A percentile compares a stretch with the other conserved stretches of the same genome.
Evolutionary conservation across 2,797 vertebrate genomes (phyloP).

Genomic region (Falco novaeseelandiae): DNA sequence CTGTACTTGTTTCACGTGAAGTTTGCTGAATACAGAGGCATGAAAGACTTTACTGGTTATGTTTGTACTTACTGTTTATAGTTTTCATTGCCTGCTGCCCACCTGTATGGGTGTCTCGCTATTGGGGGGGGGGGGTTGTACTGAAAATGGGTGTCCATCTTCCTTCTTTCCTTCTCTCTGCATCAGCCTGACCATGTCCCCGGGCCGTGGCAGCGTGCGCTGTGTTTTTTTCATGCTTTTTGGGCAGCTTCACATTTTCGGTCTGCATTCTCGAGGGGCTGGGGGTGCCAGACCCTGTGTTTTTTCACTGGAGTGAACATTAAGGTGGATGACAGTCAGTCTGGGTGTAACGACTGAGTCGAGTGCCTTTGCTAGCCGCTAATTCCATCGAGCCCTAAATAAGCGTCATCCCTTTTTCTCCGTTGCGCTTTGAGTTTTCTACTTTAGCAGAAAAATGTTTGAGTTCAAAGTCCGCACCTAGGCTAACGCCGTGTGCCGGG

Average conservation of each 20-base stretch:
- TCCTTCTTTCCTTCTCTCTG: neutral
- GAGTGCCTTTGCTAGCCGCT: neutral
- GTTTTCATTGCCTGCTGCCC: neutral
- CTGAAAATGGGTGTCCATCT: neutral
- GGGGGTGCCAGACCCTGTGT: neutral
- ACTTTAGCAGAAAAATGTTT: neutral
- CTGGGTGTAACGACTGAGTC: rapidly evolving
- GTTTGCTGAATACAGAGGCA: rapidly evolving
- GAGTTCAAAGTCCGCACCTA: neutral
- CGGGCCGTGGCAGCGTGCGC: rapidly evolving
- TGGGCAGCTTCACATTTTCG: neutral
- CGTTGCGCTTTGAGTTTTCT: neutral
- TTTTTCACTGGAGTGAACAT: neutral
- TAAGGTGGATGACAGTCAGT: neutral
- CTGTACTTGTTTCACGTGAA: rapidly evolving
- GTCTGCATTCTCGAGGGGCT: neutral
- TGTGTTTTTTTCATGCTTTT: neutral
- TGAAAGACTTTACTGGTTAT: rapidly evolving
- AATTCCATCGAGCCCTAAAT: neutral
- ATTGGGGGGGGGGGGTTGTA: neutral
- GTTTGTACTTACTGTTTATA: neutral
- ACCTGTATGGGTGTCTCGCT: neutral
- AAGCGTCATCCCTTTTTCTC: neutral
- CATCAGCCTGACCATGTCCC: rapidly evolving
- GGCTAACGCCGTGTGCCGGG: neutral